These are phyloP conservation scores for Stictonetta naevosa DNA, from an alignment of 2,113 vertebrate genomes.

Conservation along the genomic window DNA sequence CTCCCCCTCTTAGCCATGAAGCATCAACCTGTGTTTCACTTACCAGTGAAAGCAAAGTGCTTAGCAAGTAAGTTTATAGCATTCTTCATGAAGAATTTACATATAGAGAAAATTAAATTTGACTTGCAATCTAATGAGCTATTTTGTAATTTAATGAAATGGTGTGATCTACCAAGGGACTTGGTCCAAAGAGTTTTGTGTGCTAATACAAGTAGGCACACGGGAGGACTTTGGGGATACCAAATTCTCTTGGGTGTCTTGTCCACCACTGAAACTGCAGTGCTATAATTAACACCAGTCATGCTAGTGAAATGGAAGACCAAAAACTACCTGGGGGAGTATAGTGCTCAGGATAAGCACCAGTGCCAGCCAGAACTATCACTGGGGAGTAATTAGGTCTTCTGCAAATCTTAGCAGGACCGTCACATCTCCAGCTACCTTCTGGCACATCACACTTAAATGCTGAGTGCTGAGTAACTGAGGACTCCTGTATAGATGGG, in stretches of 20 bases:
- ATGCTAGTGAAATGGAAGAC: neutral
- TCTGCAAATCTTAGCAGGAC: neutral
- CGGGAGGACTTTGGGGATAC: neutral
- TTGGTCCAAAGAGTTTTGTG: neutral
- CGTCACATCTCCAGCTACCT: neutral
- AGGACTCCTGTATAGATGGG: neutral
- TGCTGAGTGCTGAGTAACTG: neutral
- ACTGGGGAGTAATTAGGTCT: neutral
- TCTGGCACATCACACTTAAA: neutral
- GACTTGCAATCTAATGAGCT: neutral
- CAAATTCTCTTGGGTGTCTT: neutral
- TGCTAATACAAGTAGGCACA: neutral
- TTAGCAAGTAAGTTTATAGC: neutral
- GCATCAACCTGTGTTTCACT: neutral
- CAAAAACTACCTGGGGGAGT: neutral
- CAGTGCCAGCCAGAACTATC: neutral
- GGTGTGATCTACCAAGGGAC: neutral
- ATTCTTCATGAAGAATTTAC: neutral
- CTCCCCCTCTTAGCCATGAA: neutral
- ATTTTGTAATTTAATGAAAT: neutral
- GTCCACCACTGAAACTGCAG: neutral
- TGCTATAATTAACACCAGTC: neutral
- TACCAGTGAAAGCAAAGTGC: neutral
- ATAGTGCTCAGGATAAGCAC: neutral
- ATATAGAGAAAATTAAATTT: neutral